Evolutionary conservation across 2,113 vertebrate species (phyloP).

Genomic region (Petrocephalus zakoni): DNA sequence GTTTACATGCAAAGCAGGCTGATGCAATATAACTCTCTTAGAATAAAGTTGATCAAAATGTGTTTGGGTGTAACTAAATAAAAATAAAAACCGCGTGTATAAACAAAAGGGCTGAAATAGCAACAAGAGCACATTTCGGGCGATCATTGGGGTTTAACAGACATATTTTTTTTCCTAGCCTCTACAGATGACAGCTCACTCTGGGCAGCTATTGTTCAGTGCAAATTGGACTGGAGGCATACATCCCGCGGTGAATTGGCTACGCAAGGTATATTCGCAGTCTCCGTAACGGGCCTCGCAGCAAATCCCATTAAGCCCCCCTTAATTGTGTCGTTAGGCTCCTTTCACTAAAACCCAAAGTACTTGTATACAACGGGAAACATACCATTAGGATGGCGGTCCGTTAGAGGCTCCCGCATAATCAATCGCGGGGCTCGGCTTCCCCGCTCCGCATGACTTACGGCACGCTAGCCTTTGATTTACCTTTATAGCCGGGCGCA

Average conservation of each 20-base stretch:
- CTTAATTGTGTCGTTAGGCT: constrained; percentile 43
- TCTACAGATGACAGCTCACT: constrained; percentile 33
- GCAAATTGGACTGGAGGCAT: constrained; percentile 34
- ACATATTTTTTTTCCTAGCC: constrained; percentile 15
- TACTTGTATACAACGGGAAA: constrained; percentile 48
- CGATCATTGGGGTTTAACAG: constrained; percentile 27
- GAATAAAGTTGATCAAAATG: constrained; percentile 19
- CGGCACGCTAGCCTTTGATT: constrained; percentile 26
- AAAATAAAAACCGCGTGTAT: constrained; percentile 23
- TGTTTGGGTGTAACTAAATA: constrained; percentile 18
- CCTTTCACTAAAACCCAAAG: constrained; percentile 48
- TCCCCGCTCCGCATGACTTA: constrained; percentile 17
- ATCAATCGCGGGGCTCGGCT: background rate
- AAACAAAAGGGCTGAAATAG: constrained; percentile 35
- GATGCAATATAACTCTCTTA: constrained; percentile 22
- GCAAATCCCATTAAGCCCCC: constrained; percentile 51
- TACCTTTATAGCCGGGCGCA: constrained; percentile 22
- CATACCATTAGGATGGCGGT: constrained; percentile 18
- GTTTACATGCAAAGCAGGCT: constrained; percentile 1
- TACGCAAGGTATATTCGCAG: constrained; percentile 32
- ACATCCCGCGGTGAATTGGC: constrained; percentile 37
- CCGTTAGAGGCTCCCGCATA: background rate
- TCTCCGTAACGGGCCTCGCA: constrained; percentile 27
- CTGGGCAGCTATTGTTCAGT: constrained; percentile 32
- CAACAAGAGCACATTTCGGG: constrained; percentile 23